Evolutionary conservation across 2,888 invertebrate species (phyloP), one percentile per base, ranked within the genome.

Genomic region (Epistrophe eligans): DNA sequence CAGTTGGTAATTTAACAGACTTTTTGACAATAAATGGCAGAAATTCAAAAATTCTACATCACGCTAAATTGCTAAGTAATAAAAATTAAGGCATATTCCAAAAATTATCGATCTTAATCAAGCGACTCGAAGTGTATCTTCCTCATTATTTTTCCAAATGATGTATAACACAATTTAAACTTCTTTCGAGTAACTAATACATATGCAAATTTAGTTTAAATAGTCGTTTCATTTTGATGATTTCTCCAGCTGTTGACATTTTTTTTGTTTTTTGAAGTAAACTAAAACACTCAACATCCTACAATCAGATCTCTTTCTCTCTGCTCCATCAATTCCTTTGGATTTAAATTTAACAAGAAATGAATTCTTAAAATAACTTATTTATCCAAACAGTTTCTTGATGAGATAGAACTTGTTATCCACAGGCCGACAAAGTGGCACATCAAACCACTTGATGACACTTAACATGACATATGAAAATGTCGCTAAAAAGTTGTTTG

Each of bases 391-490:
- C 35, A 64, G 19, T 28, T 60, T 19, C 15, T 24, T 24, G 1
- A 1, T 24, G 15, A 1, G 5, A 58, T 17, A 67, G 11, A 79
- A 70, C 64, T 35, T 40, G 52, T 52, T 57, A 64, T 81, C 55
- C 28, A 45, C 28, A 45, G 38, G 35, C 84, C 84, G 71, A 80
- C 79, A 79, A 79, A 84, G 70, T 60, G 50, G 83, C 58, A 43
- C 76, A 72, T 84, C 84, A 84, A 76, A 79, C 70, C 66, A 71
- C 43, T 19, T 58, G 55, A 52, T 80, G 84, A 80, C 71, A 84
- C 76, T 60, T 80, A 71, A 84, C 84, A 84, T 76, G 84, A 77
- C 82, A 79, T 60, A 66, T 79, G 76, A 76, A 80, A 84, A 80
- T 79, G 84, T 76, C 76, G 76, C 58, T 84, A 52, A 80, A 71